phyloP scores from a whole-genome alignment of 2,797 vertebrate genomes.

The Astyanax mexicanus region DNA sequence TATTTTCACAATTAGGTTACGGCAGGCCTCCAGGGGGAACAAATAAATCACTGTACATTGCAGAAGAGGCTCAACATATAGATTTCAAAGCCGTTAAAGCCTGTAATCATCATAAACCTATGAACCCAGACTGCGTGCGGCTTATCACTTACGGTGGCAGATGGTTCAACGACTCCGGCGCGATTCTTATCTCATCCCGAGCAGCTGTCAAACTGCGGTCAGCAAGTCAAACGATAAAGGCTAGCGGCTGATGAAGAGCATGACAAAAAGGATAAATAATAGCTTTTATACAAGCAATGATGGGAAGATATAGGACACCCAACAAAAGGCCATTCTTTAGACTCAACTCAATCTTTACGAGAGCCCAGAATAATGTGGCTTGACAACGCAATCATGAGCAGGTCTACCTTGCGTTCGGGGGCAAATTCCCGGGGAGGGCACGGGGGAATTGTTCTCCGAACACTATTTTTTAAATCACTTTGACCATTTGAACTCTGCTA shows the following conservation, averaged over 20 bases:
- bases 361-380: no score
- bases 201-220: conserved; percentile 3
- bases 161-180: background rate
- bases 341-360: background rate
- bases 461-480: no score
- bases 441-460: no score
- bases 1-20: background rate
- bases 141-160: background rate
- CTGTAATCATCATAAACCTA: background rate
- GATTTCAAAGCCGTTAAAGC: conserved; percentile 3
- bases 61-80: background rate
- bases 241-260: background rate
- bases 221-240: background rate
- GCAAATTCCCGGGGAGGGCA: no score
- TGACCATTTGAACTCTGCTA: no score
- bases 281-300: background rate
- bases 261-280: background rate
- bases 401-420: no score
- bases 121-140: background rate
- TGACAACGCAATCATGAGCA: no score
- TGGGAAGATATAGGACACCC: background rate
- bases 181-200: background rate
- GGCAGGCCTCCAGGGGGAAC: background rate
- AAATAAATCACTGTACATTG: background rate
- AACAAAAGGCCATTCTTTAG: background rate